Base-by-base conservation (phyloP, 2,113 vertebrate genomes). In the Poicephalus meyeri region DNA sequence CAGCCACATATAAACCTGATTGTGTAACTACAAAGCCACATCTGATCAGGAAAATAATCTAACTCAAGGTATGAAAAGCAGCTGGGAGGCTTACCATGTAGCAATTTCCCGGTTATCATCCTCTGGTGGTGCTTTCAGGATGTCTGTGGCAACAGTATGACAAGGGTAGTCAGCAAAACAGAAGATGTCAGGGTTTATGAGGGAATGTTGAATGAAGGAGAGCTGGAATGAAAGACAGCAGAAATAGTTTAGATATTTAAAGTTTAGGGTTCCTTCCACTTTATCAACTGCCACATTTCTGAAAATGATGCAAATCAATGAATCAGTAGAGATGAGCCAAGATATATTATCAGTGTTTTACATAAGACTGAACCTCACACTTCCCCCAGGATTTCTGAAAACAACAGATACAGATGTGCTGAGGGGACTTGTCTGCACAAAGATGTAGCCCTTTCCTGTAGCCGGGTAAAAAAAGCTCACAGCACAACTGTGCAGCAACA, bases 41-140 rank as follows among this genome's bases (percentile, higher is more conserved):
- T 41, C 41, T 39, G 55, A 77, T 35, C 24, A 91, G 25, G 44
- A 5, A 52, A 86, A 16, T 17, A 16, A 70, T 47, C n/a, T 58
- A 61, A 66, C 25, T 24, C 39, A 29, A 69, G 1, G 25, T 19
- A 81, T 3, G 26, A 79, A 84, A 96, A 95, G 19, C 39, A 70
- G 19, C 2, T 23, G 56, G 80, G 25, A 91, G 74, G n/a, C 95
- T 95, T 98, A 99, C 99, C 99, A 99, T 74, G 99, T 99, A 33
- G 99, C 99, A 94, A 99, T 99, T 98, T 99, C 99, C 95, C 99
- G 98, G 98, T 99, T 99, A 97, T 99, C 99, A 96, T 99, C 99
- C 97, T 99, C 99, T n/a, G 99, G 99, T 89, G 99, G 99, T 78
- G 99, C 99, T 98, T 99, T 99, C 64, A 99, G 98, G 95, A 99